A percentile compares a stretch with the other conserved stretches of the same genome.
phyloP scores from a whole-genome alignment of 2,797 vertebrate species.

The Halcyon leucocephala region DNA sequence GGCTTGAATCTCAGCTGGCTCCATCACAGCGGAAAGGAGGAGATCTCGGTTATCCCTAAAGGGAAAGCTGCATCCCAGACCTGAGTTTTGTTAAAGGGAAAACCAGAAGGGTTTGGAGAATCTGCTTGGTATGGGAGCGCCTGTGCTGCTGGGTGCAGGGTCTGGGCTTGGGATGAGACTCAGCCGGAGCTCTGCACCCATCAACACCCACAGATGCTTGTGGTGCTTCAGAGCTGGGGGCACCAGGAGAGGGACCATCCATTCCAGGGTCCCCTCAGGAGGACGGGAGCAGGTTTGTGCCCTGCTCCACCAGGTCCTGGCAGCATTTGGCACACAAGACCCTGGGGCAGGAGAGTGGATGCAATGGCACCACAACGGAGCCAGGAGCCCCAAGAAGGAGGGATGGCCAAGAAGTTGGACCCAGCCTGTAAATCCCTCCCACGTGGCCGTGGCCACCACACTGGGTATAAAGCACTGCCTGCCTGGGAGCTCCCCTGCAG shows the following conservation, averaged over 20 bases:
- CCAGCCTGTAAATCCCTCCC: background rate
- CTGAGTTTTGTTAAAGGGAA: background rate
- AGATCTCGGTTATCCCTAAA: background rate
- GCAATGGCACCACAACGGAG: accelerated
- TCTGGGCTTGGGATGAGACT: background rate
- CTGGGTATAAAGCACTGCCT: accelerated
- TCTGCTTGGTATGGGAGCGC: accelerated
- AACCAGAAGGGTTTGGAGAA: background rate
- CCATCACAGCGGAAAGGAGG: background rate
- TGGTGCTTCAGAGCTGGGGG: accelerated
- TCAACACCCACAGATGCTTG: accelerated
- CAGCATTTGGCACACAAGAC: background rate
- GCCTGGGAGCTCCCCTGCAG: background rate
- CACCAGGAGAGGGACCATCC: background rate
- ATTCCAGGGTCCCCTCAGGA: background rate
- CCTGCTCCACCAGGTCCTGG: background rate
- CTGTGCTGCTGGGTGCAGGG: accelerated
- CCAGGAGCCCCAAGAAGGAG: background rate
- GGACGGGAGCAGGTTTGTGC: background rate
- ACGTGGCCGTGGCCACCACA: accelerated
- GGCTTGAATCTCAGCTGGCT: background rate
- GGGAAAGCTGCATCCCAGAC: background rate
- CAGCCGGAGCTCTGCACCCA: background rate
- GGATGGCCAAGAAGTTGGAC: background rate
- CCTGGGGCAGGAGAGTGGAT: background rate